Evolutionary conservation across 2,888 invertebrate species (phyloP).

Genomic region (Portevinia maculata): DNA sequence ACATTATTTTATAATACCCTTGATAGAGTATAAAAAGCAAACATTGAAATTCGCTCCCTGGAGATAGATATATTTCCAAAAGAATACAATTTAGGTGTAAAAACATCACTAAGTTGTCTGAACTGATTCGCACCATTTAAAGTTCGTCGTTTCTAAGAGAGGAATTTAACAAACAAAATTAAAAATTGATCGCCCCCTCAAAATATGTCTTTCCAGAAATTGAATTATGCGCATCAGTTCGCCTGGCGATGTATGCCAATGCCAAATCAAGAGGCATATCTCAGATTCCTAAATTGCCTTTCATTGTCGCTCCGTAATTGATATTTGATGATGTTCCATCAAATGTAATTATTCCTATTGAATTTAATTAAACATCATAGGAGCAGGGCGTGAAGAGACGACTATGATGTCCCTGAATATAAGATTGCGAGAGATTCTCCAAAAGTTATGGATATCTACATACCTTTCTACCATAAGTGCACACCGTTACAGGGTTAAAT

Average conservation of each 20-base stretch:
- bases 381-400: not conserved
- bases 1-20: too few relatives aligned
- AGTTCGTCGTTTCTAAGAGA: too few relatives aligned
- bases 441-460: not conserved
- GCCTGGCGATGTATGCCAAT: not conserved
- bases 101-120: too few relatives aligned
- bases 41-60: too few relatives aligned
- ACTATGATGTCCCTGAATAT: not conserved
- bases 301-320: conserved; percentile 65
- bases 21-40: too few relatives aligned
- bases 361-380: conserved; percentile 51
- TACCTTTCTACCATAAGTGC: not conserved
- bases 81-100: too few relatives aligned
- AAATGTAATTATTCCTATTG: conserved; percentile 68
- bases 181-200: too few relatives aligned
- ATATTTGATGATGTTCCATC: conserved; percentile 65
- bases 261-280: conserved; percentile 34
- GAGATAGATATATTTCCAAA: too few relatives aligned
- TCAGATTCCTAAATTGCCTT: conserved; percentile 37
- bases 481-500: not conserved
- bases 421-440: conserved; percentile 1
- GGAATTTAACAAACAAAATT: too few relatives aligned
- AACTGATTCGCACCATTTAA: too few relatives aligned
- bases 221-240: conserved; percentile 2
- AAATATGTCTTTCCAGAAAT: conserved; percentile 9